Conservation (phyloP, 1,140 invertebrate species). For the Aphelinus atriplicis region DNA sequence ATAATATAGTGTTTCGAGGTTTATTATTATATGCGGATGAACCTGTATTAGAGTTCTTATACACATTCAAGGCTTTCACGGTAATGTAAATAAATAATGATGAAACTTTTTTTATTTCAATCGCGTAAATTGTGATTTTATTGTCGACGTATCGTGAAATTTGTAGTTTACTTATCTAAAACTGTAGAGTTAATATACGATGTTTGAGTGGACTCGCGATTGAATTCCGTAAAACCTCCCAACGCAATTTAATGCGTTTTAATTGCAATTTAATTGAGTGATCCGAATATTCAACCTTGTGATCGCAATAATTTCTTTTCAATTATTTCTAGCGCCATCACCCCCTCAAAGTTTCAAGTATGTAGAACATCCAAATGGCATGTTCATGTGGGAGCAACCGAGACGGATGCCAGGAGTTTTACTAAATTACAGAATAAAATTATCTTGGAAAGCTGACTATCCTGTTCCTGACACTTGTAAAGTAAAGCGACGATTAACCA, state of each 20-base stretch:
- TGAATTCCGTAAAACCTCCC: no score
- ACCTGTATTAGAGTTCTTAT: no score
- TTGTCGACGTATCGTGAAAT: no score
- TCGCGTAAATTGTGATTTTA: no score
- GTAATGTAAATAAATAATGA: not conserved
- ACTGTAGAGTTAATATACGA: not conserved
- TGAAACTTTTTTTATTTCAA: no score
- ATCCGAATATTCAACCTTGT: no score
- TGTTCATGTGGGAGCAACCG: conserved; percentile 50
- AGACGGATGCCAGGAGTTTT: conserved; percentile 47
- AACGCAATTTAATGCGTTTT: no score
- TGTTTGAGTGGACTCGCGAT: not conserved
- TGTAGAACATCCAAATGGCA: not conserved
- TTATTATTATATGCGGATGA: no score
- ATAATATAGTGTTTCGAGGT: no score
- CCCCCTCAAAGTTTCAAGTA: not conserved
- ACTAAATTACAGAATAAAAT: conserved; percentile 42
- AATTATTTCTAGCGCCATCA: not conserved
- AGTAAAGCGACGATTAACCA: not conserved
- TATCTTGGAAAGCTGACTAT: conserved; percentile 42
- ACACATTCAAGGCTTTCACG: not conserved
- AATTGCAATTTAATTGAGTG: no score
- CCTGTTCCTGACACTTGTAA: conserved; percentile 44
- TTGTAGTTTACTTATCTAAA: not conserved
- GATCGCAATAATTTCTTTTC: no score